Conservation (phyloP, 1,140 invertebrate species). For the Pissodes strobi region DNA sequence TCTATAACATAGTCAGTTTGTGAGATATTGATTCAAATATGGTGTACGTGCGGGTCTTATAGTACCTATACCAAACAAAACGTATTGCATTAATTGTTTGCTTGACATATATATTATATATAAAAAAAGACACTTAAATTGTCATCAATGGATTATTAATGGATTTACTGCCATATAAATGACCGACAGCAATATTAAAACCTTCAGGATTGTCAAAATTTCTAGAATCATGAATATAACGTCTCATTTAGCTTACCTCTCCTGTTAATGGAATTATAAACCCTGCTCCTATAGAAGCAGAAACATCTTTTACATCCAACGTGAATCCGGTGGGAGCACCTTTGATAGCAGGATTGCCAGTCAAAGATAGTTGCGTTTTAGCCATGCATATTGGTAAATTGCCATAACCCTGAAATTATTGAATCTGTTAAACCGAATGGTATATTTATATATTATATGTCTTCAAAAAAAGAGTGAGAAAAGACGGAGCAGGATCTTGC, state of each 20-base stretch:
- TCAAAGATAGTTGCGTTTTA: slow-evolving; percentile 94
- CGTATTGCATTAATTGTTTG: too few relatives aligned
- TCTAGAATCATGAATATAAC: too few relatives aligned
- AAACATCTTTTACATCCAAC: slow-evolving; percentile 83
- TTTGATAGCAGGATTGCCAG: slow-evolving; percentile 86
- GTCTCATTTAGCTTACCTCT: slow-evolving; percentile 70
- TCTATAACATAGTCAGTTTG: too few relatives aligned
- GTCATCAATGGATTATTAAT: too few relatives aligned
- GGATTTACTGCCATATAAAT: not conserved
- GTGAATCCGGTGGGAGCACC: slow-evolving; percentile 90
- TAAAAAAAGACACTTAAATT: too few relatives aligned
- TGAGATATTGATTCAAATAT: too few relatives aligned
- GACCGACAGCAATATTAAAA: not conserved
- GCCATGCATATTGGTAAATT: slow-evolving; percentile 98
- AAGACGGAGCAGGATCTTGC: too few relatives aligned
- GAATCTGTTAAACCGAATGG: not conserved
- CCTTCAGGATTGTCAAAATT: too few relatives aligned
- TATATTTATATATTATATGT: not conserved
- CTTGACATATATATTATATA: too few relatives aligned
- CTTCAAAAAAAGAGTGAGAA: not conserved
- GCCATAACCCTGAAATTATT: slow-evolving; percentile 77
- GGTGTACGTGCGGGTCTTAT: too few relatives aligned
- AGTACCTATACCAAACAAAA: too few relatives aligned
- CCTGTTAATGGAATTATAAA: slow-evolving; percentile 94
- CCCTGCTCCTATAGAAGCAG: slow-evolving; percentile 91